These are phyloP conservation scores for Tenualosa ilisha DNA, from an alignment of 2,797 vertebrate species.

Conservation along the genomic window DNA sequence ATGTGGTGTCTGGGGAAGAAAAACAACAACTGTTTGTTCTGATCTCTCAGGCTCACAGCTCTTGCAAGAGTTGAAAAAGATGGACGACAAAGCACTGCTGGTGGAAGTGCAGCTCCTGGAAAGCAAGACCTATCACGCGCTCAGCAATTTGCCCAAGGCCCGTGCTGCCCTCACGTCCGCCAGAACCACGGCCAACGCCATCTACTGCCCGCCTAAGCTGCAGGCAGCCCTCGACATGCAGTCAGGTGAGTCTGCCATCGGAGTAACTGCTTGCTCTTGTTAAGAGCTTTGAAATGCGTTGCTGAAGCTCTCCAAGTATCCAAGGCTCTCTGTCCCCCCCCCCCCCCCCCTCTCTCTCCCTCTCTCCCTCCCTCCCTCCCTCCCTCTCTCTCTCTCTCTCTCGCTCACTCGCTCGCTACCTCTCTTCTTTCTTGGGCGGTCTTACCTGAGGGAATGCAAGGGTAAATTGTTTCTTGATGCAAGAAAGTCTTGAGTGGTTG, in stretches of 20 bases:
- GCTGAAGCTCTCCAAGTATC: neutral
- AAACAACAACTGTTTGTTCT: neutral
- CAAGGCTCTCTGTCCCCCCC: neutral
- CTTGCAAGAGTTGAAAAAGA: conserved; percentile 95
- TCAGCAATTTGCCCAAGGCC: conserved; percentile 97
- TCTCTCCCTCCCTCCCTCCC: neutral
- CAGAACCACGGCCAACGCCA: conserved; percentile 95
- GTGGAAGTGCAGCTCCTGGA: conserved; percentile 98
- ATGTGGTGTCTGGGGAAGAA: neutral
- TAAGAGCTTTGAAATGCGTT: neutral
- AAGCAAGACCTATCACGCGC: conserved; percentile 97
- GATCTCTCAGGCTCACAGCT: conserved; percentile 84
- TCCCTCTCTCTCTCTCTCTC: neutral
- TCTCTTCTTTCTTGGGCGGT: neutral
- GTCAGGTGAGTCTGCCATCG: conserved; percentile 79
- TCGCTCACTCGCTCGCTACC: neutral
- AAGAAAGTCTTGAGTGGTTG: neutral
- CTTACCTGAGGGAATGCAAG: neutral
- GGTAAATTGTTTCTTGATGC: neutral
- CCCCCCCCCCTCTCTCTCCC: neutral
- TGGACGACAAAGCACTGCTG: conserved; percentile 97
- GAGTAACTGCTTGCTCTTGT: neutral
- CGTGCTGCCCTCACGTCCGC: conserved; percentile 96
- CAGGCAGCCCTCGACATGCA: conserved; percentile 99
- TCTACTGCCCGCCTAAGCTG: conserved; percentile 97